These are phyloP conservation scores for Elanus axillaris DNA, from an alignment of 2,113 vertebrate species.

Conservation along the genomic window DNA sequence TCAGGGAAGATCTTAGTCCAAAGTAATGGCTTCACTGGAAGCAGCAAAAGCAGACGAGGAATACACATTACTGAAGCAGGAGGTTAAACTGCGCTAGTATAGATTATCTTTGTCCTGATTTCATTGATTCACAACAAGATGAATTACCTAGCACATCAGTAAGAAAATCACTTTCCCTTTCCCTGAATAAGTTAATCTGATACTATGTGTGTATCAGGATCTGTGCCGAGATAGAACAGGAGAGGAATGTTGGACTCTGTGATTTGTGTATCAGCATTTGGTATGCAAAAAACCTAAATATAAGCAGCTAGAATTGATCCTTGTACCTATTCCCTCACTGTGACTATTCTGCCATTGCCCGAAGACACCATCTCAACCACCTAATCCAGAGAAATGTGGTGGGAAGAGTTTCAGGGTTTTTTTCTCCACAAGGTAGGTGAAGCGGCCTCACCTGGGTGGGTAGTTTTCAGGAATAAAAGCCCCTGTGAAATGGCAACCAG, in stretches of 20 bases:
- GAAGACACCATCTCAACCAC: background rate
- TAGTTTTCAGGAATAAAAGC: background rate
- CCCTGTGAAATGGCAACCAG: background rate
- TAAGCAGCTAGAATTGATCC: background rate
- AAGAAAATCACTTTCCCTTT: background rate
- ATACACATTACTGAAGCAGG: fast-evolving
- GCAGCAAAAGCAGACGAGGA: background rate
- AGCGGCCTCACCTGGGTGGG: background rate
- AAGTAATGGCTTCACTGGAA: background rate
- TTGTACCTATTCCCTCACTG: background rate
- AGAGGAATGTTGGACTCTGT: background rate
- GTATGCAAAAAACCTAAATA: background rate
- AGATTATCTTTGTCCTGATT: background rate
- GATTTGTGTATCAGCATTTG: background rate
- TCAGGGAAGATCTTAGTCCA: background rate
- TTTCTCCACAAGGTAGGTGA: background rate
- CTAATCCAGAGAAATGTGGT: background rate
- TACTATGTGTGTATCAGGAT: background rate
- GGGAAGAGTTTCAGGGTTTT: background rate
- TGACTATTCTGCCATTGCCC: background rate
- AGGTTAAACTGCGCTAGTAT: background rate
- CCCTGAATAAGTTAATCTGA: background rate
- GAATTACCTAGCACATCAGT: background rate
- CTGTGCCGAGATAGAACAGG: background rate
- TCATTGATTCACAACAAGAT: background rate